These are phyloP conservation scores for Metridium senile DNA, from an alignment of 92 coral and sea anemone species.

Conservation along the genomic window DNA sequence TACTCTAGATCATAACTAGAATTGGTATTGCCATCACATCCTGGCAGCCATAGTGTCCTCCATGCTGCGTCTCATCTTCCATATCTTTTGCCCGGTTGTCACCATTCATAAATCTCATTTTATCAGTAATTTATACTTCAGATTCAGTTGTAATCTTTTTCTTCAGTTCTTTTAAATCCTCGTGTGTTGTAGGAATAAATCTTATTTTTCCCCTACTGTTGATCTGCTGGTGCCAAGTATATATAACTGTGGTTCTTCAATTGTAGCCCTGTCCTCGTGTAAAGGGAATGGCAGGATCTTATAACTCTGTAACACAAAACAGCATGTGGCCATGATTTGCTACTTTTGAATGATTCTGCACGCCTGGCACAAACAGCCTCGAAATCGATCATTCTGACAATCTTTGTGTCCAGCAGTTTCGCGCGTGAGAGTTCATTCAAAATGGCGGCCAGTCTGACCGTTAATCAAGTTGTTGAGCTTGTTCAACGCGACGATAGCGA, in stretches of 20 bases:
- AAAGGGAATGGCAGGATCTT: constrained; percentile 31
- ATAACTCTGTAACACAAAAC: constrained; percentile 1
- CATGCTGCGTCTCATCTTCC: constrained; percentile 41
- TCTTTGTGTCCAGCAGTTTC: too few species aligned
- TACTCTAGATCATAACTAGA: constrained; percentile 16
- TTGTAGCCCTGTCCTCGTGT: constrained; percentile 29
- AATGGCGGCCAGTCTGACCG: constrained; percentile 19
- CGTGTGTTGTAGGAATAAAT: constrained; percentile 29
- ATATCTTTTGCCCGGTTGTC: constrained; percentile 24
- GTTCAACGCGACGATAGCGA: constrained; percentile 12
- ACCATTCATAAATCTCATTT: constrained; percentile 41
- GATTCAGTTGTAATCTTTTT: neutral
- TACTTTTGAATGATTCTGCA: constrained; percentile 33
- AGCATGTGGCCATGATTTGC: constrained; percentile 39
- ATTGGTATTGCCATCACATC: constrained; percentile 10
- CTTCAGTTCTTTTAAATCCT: constrained; percentile 12
- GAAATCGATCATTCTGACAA: constrained; percentile 16
- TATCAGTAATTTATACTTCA: constrained; percentile 7
- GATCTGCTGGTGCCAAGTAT: constrained; percentile 17
- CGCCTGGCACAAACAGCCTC: neutral
- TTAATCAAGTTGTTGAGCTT: neutral
- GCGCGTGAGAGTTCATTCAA: constrained; percentile 3
- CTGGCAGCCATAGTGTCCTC: constrained; percentile 35
- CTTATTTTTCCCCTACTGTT: constrained; percentile 16
- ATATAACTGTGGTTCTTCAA: constrained; percentile 15